Percentiles rank a stretch among this genome's conserved stretches.
Evolutionary conservation across 2,797 vertebrate genomes (phyloP).

Genomic region (Lepus townsendii): DNA sequence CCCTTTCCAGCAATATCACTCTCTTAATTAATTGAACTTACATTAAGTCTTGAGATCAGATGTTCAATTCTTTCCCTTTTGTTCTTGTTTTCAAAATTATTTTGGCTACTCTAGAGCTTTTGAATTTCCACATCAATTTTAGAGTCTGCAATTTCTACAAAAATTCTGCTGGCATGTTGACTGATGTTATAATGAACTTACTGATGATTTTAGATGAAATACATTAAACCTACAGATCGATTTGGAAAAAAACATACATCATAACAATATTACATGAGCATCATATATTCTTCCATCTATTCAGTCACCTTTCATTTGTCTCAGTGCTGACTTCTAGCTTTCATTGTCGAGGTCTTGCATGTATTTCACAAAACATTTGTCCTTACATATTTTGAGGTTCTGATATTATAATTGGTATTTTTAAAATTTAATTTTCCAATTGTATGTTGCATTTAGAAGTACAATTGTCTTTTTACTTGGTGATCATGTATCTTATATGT

Average conservation of each 20-base stretch:
- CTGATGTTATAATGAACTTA: neutral
- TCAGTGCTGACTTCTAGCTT: conserved; percentile 12
- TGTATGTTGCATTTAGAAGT: neutral
- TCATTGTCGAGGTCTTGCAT: neutral
- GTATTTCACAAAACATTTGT: neutral
- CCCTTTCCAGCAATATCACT: neutral
- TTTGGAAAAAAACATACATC: neutral
- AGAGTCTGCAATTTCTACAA: neutral
- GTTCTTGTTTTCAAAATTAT: neutral
- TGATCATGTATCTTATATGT: neutral
- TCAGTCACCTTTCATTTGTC: neutral
- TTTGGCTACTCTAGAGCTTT: neutral
- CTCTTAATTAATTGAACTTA: neutral
- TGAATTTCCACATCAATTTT: neutral
- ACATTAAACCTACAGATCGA: neutral
- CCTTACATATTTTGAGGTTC: conserved; percentile 22
- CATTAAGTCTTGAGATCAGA: neutral
- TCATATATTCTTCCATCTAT: neutral
- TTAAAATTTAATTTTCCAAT: neutral
- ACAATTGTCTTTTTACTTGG: neutral
- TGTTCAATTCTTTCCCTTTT: conserved; percentile 1
- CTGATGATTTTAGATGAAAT: neutral
- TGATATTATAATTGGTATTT: neutral
- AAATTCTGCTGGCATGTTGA: conserved; percentile 26
- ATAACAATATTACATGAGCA: neutral